Percentiles rank a stretch among this genome's conserved stretches.
Conservation (phyloP, 2,888 invertebrate species). For the Coelinius sp. region DNA sequence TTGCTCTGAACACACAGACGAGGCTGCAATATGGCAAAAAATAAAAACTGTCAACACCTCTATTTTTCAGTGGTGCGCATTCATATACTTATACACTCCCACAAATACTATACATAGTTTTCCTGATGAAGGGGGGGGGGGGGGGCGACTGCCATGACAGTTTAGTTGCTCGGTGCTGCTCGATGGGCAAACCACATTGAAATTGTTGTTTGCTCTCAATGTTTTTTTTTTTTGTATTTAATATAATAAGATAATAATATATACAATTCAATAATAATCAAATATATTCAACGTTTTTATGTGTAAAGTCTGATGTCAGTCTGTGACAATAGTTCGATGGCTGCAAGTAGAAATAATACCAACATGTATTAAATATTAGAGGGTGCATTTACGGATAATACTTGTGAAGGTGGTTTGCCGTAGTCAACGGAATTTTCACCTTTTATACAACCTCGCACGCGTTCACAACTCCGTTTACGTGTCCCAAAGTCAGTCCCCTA, state of each 20-base stretch:
- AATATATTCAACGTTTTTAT: neutral
- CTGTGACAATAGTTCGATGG: too few species aligned
- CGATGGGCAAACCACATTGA: slow-evolving; percentile 13
- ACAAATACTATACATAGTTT: neutral
- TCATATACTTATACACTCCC: neutral
- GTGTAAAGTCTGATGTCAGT: neutral
- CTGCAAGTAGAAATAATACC: neutral
- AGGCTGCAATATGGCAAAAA: too few species aligned
- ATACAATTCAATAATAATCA: neutral
- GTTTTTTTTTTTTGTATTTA: too few species aligned
- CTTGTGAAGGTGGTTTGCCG: neutral
- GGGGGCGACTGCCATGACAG: slow-evolving; percentile 31
- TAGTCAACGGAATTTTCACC: neutral
- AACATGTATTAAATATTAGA: too few species aligned
- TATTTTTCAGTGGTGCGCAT: neutral
- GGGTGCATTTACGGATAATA: too few species aligned
- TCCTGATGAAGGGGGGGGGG: too few species aligned
- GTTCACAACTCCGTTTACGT: neutral
- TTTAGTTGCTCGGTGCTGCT: slow-evolving; percentile 31
- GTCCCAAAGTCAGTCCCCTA: neutral
- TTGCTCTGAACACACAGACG: too few species aligned
- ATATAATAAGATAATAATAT: too few species aligned
- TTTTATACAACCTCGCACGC: neutral
- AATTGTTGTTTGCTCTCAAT: neutral
- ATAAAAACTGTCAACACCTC: too few species aligned